Conservation (phyloP, 2,113 vertebrate species). For the Bambusicola thoracicus region DNA sequence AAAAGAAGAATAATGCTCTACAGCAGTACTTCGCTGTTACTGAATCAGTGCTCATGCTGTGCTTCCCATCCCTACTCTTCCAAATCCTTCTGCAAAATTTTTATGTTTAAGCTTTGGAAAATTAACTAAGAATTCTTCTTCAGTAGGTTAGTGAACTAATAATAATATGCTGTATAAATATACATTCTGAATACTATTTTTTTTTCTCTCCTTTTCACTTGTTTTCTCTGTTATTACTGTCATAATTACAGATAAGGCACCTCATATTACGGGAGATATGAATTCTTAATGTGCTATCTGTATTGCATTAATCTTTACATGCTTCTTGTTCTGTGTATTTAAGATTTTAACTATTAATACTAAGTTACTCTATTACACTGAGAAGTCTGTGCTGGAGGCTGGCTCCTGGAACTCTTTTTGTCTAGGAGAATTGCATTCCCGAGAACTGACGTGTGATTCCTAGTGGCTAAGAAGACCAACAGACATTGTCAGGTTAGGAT, state of each 20-base stretch:
- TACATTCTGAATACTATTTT: not conserved
- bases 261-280: not conserved
- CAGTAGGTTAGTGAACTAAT: not conserved
- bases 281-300: not conserved
- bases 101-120: not conserved
- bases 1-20: not conserved
- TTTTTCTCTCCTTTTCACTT: not conserved
- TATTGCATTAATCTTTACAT: not conserved
- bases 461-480: not conserved
- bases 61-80: not conserved
- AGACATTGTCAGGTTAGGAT: not conserved
- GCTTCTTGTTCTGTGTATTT: not conserved
- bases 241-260: not conserved
- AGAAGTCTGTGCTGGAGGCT: not conserved
- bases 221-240: not conserved
- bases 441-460: not conserved
- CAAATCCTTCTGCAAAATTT: not conserved
- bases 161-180: not conserved
- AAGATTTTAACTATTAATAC: not conserved
- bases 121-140: not conserved
- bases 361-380: not conserved
- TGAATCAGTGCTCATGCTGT: not conserved
- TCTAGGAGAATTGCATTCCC: not conserved
- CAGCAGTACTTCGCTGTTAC: not conserved
- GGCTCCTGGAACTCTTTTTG: not conserved